Percentiles rank a stretch among this genome's conserved stretches.
Evolutionary conservation across 1,140 invertebrate species (phyloP).

Genomic region (Psilanteris sp.): DNA sequence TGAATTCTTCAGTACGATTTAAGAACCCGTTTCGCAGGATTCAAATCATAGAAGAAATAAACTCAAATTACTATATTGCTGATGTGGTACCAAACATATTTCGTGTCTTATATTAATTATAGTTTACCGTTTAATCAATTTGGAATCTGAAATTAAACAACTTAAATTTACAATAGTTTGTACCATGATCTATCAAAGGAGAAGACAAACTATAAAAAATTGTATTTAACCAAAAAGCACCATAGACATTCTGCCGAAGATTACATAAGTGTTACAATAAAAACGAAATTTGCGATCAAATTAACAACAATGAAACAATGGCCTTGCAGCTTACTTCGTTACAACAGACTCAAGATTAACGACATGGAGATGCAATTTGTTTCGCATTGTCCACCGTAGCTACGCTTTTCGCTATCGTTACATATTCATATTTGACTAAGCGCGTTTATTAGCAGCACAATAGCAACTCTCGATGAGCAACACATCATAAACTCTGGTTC

Average conservation of each 20-base stretch:
- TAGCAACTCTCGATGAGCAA: conserved; percentile 69
- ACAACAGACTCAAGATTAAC: conserved; percentile 47
- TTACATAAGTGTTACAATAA: background rate
- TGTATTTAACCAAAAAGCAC: too few species aligned
- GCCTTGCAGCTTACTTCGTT: conserved; percentile 25
- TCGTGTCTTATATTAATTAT: too few species aligned
- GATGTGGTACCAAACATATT: too few species aligned
- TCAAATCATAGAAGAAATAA: conserved; percentile 19
- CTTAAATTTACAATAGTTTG: too few species aligned
- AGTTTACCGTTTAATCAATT: too few species aligned
- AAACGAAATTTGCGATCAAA: conserved; percentile 5
- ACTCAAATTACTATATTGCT: conserved; percentile 3
- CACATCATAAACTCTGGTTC: conserved; percentile 74
- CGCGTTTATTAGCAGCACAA: conserved; percentile 74
- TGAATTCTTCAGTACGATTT: conserved; percentile 37
- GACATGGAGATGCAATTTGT: conserved; percentile 52
- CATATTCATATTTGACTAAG: conserved; percentile 75
- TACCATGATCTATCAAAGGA: too few species aligned
- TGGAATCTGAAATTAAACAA: too few species aligned
- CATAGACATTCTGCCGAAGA: too few species aligned
- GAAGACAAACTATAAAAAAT: too few species aligned
- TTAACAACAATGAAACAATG: conserved; percentile 37
- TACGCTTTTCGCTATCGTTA: conserved; percentile 62
- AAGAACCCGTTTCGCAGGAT: conserved; percentile 45
- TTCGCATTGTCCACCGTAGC: conserved; percentile 47